Evolutionary conservation across 2,888 invertebrate genomes (phyloP).

Genomic region (Protodeltote pygarga): DNA sequence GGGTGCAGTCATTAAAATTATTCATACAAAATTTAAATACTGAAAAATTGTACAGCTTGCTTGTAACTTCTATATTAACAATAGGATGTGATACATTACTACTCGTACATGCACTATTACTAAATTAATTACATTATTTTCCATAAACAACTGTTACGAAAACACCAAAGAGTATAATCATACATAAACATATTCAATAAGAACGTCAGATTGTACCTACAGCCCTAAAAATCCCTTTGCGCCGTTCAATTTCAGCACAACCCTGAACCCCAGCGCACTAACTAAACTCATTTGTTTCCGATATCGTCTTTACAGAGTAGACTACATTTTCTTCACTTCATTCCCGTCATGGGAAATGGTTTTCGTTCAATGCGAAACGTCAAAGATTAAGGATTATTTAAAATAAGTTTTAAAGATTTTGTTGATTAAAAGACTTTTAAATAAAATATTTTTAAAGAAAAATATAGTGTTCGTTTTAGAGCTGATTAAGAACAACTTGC

Average conservation of each 20-base stretch:
- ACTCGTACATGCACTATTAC: too few relatives aligned
- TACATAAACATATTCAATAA: slow-evolving; percentile 34
- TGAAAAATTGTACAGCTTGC: too few relatives aligned
- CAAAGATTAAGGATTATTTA: slow-evolving; percentile 36
- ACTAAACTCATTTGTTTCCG: slow-evolving; percentile 66
- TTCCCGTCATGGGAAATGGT: slow-evolving; percentile 57
- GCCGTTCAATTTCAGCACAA: slow-evolving; percentile 39
- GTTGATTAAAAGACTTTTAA: neutral
- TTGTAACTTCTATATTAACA: too few relatives aligned
- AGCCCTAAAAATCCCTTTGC: slow-evolving; percentile 37
- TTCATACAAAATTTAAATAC: too few relatives aligned
- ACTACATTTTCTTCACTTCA: slow-evolving; percentile 63
- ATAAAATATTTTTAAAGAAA: too few relatives aligned
- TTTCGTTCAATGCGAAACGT: slow-evolving; percentile 43
- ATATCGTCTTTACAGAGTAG: slow-evolving; percentile 57
- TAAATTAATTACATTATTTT: neutral
- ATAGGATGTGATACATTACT: too few relatives aligned
- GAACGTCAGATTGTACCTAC: slow-evolving; percentile 31
- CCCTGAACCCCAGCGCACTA: slow-evolving; percentile 43
- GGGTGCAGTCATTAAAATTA: too few relatives aligned
- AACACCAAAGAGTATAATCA: slow-evolving; percentile 1
- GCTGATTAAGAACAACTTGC: too few relatives aligned
- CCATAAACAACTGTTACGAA: neutral
- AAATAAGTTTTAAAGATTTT: neutral
- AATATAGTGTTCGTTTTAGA: too few relatives aligned